phyloP scores from a whole-genome alignment of 2,888 invertebrate genomes.

The Penaeus monodon region DNA sequence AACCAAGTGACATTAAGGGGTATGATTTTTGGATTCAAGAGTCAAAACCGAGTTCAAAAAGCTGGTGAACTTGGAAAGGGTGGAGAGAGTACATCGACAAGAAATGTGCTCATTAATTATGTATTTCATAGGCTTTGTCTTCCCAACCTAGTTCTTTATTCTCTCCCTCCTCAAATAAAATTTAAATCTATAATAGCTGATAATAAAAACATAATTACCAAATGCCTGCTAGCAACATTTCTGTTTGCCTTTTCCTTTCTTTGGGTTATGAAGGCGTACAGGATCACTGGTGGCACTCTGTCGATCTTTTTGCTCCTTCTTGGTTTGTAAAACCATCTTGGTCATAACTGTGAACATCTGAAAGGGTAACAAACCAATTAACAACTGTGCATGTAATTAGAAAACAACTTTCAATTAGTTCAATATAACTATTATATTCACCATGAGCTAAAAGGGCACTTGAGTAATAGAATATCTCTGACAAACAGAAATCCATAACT shows the following conservation, averaged over 20 bases:
- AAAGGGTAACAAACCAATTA: slow-evolving; percentile 64
- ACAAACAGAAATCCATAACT: background rate
- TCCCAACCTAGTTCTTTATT: too few species aligned
- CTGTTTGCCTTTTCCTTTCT: slow-evolving; percentile 56
- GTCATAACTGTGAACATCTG: slow-evolving; percentile 82
- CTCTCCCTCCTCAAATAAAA: too few species aligned
- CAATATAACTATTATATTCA: too few species aligned
- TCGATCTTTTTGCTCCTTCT: slow-evolving; percentile 72
- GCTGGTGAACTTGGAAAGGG: too few species aligned
- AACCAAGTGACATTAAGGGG: too few species aligned
- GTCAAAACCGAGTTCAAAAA: too few species aligned
- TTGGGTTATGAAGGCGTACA: slow-evolving; percentile 54
- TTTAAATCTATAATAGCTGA: too few species aligned
- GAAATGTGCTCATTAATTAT: too few species aligned
- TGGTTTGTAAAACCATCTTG: slow-evolving; percentile 86
- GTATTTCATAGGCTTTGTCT: too few species aligned
- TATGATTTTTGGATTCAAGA: too few species aligned
- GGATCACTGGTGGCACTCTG: slow-evolving; percentile 57
- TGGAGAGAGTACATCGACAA: too few species aligned
- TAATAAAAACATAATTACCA: background rate
- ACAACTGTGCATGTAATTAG: background rate
- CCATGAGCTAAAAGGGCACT: background rate
- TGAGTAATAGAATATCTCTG: background rate
- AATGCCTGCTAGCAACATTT: slow-evolving; percentile 62
- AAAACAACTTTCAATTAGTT: background rate